A percentile compares a stretch with the other conserved stretches of the same genome.
Conservation (phyloP, 2,113 vertebrate genomes). For the Oryctolagus cuniculus region DNA sequence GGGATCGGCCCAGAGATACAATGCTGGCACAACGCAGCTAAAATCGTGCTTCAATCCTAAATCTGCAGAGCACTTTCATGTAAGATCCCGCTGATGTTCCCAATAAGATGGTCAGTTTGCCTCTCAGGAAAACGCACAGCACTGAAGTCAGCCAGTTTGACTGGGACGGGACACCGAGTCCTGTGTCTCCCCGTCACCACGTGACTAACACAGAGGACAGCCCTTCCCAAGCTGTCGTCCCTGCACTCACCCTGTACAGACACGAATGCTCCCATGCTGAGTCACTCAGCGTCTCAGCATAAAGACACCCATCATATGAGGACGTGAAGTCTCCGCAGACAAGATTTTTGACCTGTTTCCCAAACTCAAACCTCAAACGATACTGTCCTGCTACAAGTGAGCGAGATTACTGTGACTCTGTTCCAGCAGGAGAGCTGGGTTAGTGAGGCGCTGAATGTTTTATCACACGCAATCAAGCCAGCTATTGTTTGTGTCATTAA, state of each 20-base stretch:
- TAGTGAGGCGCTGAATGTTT: conserved; percentile 50
- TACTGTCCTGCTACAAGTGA: not conserved
- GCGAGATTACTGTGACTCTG: conserved; percentile 53
- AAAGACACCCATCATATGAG: conserved; percentile 26
- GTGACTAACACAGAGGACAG: conserved; percentile 9
- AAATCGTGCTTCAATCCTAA: not conserved
- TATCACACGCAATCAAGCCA: conserved; percentile 6
- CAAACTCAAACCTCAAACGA: conserved; percentile 43
- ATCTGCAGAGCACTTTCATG: not conserved
- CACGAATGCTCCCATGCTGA: conserved; percentile 29
- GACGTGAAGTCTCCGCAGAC: conserved; percentile 26
- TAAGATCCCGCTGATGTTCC: not conserved
- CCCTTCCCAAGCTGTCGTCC: not conserved
- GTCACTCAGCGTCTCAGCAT: not conserved
- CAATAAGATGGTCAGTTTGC: not conserved
- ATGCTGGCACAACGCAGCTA: not conserved
- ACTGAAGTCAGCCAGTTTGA: not conserved
- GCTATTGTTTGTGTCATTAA: conserved; percentile 39
- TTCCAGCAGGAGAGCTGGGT: conserved; percentile 8
- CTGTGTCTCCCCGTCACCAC: not conserved
- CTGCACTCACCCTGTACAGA: not conserved
- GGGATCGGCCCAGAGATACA: not conserved
- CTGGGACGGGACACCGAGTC: not conserved
- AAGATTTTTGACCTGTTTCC: conserved; percentile 23
- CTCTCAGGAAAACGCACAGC: conserved; percentile 28